phyloP scores from a whole-genome alignment of 1,140 invertebrate species.

The Drosophila truncata region DNA sequence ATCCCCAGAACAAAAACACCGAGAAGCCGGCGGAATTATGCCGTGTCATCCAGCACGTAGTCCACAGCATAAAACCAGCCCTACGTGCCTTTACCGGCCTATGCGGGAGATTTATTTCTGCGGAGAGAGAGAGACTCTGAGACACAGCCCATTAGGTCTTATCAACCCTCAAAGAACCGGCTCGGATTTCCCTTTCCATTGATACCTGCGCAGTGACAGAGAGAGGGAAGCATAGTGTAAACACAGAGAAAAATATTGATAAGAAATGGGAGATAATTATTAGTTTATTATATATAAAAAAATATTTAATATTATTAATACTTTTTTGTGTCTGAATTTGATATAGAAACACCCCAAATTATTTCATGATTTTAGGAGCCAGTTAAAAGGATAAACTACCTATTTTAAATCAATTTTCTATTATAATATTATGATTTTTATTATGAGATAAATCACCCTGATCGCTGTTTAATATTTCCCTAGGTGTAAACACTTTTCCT shows the following conservation, averaged over 20 bases:
- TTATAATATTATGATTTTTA: no score
- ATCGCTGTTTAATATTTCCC: not conserved
- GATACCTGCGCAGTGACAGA: conserved; percentile 64
- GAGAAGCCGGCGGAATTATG: conserved; percentile 35
- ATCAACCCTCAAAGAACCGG: conserved; percentile 64
- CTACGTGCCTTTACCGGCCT: conserved; percentile 59
- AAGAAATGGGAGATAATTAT: no score
- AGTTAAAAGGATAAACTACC: not conserved
- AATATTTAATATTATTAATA: not conserved
- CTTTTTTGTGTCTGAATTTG: not conserved
- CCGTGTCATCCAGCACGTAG: conserved; percentile 77
- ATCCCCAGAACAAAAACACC: conserved; percentile 2
- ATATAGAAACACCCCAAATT: not conserved
- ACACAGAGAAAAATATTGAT: not conserved
- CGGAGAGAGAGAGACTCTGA: conserved; percentile 2
- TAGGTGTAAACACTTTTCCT: conserved; percentile 17
- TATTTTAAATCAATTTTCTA: no score
- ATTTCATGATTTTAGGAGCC: not conserved
- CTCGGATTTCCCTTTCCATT: conserved; percentile 51
- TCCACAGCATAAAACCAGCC: conserved; percentile 55
- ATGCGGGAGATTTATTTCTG: conserved; percentile 25
- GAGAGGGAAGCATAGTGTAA: conserved; percentile 1
- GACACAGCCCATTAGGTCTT: conserved; percentile 36
- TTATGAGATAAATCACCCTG: not conserved
- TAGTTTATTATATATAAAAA: not conserved